phyloP scores from a whole-genome alignment of 2,888 invertebrate genomes.

The Criorhina ranunculi region DNA sequence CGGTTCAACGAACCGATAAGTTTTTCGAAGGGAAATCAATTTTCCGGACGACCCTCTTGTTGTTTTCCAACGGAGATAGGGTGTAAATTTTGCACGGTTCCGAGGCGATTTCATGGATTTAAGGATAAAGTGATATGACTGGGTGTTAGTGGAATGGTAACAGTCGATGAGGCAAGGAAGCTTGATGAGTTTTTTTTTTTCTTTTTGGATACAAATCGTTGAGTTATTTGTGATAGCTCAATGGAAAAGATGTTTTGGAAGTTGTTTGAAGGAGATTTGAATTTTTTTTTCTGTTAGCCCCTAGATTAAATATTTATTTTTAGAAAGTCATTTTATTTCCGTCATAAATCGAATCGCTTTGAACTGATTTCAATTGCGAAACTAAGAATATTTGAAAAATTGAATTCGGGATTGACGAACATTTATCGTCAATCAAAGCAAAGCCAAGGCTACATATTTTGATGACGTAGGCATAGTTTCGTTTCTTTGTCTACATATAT shows the following conservation, averaged over 20 bases:
- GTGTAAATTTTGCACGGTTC: constrained; percentile 49
- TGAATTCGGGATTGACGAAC: neutral
- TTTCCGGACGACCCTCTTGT: constrained; percentile 64
- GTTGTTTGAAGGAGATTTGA: constrained; percentile 23
- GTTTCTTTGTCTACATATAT: no score
- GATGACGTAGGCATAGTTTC: neutral
- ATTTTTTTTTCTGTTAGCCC: neutral
- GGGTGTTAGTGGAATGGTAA: constrained; percentile 32
- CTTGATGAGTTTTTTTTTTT: constrained; percentile 22
- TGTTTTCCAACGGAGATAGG: constrained; percentile 41
- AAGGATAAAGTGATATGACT: constrained; percentile 6
- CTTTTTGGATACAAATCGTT: constrained; percentile 29
- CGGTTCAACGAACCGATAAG: constrained; percentile 71
- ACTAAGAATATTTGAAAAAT: neutral
- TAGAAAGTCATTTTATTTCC: constrained; percentile 7
- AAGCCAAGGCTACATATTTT: no score
- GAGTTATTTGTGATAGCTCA: constrained; percentile 42
- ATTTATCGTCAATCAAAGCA: neutral
- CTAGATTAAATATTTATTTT: constrained; percentile 7
- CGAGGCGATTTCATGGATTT: constrained; percentile 45
- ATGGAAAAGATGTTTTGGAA: constrained; percentile 43
- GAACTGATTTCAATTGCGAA: constrained; percentile 9
- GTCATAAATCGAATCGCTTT: constrained; percentile 20
- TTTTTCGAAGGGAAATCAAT: constrained; percentile 69
- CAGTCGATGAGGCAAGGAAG: constrained; percentile 45